phyloP scores from a whole-genome alignment of 2,797 vertebrate species.

The Muscicapa comitata region DNA sequence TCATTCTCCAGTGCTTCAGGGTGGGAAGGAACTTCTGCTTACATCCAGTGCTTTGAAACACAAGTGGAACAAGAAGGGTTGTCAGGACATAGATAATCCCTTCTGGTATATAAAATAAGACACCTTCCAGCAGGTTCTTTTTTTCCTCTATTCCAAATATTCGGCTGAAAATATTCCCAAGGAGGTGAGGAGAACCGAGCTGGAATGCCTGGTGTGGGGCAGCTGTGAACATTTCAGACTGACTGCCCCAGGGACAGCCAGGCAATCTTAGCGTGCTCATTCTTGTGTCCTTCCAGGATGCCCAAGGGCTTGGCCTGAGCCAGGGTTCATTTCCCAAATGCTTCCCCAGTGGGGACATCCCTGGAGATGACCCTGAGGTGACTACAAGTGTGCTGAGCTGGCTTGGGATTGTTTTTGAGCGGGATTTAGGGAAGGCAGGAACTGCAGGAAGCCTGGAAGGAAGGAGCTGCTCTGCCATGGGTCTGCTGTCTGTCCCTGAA shows the following conservation, averaged over 20 bases:
- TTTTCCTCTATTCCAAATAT: background rate
- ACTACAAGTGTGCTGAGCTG: background rate
- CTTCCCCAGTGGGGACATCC: background rate
- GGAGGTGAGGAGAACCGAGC: background rate
- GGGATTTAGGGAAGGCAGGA: background rate
- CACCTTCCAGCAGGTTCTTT: background rate
- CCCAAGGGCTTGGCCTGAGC: background rate
- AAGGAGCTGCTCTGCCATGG: background rate
- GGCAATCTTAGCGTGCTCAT: fast-evolving
- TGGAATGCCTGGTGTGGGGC: background rate
- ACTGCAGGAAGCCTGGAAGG: background rate
- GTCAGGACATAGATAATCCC: background rate
- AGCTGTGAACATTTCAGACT: background rate
- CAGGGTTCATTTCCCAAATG: background rate
- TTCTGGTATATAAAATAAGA: background rate
- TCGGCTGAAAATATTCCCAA: background rate
- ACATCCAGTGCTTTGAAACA: background rate
- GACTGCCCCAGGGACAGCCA: background rate
- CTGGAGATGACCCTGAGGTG: fast-evolving
- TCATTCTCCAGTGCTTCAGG: background rate
- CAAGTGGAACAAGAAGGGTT: background rate
- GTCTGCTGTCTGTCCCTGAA: background rate
- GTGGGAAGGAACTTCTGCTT: background rate
- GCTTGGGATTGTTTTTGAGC: fast-evolving
- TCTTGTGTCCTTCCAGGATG: background rate